A percentile compares a stretch with the other conserved stretches of the same genome.
These are phyloP conservation scores for Thecophora atra DNA, from an alignment of 2,888 invertebrate genomes.

Conservation along the genomic window DNA sequence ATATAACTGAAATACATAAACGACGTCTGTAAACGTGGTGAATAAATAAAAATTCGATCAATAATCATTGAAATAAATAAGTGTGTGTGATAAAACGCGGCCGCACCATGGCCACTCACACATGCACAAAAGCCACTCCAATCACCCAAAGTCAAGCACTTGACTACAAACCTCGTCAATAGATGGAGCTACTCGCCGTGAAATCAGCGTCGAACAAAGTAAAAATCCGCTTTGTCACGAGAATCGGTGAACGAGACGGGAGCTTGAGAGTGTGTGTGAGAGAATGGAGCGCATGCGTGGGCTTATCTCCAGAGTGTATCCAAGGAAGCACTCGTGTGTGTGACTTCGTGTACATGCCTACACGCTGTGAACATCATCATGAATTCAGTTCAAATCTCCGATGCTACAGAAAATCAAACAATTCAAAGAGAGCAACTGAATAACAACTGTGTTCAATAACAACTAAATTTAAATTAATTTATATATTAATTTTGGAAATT, in stretches of 20 bases:
- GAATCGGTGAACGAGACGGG: background rate
- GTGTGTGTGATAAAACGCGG: background rate
- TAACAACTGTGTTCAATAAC: too few species aligned
- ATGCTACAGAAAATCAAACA: background rate
- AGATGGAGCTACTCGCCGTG: constrained; percentile 55
- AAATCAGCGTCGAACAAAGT: constrained; percentile 52
- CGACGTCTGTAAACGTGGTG: background rate
- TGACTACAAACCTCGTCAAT: constrained; percentile 52
- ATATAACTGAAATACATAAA: background rate
- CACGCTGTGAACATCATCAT: background rate
- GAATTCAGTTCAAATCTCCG: background rate
- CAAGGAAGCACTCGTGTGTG: constrained; percentile 19
- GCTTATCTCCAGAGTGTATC: background rate
- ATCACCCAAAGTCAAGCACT: background rate
- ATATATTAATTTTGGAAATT: too few species aligned
- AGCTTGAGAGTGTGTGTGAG: background rate
- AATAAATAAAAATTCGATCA: constrained; percentile 18
- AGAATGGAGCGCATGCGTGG: background rate
- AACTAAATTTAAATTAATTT: too few species aligned
- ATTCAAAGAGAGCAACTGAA: background rate
- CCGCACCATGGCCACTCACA: background rate
- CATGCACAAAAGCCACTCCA: background rate
- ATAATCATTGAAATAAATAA: background rate
- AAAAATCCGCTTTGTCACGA: constrained; percentile 14
- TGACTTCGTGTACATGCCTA: background rate